Conservation (phyloP, 1,140 invertebrate species). For the Sarcophaga bullata region DNA sequence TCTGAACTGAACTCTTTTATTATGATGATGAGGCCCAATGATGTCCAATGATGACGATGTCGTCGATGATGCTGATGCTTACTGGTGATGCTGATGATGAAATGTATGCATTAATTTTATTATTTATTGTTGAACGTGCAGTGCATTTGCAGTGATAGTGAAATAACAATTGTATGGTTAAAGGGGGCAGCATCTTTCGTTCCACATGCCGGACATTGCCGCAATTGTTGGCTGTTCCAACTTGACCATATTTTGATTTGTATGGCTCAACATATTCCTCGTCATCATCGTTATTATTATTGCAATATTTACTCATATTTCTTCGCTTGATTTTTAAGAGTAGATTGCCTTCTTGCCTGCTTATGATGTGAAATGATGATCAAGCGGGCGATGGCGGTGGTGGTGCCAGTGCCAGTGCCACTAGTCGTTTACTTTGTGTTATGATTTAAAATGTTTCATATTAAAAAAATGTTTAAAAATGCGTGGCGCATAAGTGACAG, state of each 20-base stretch:
- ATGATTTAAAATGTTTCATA: constrained; percentile 40
- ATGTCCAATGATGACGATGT: neutral
- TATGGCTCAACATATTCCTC: neutral
- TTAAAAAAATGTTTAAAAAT: constrained; percentile 36
- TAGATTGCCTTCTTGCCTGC: too few species aligned
- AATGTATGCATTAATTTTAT: constrained; percentile 45
- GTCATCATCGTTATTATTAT: neutral
- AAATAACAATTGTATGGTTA: neutral
- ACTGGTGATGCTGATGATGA: too few species aligned
- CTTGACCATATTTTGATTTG: too few species aligned
- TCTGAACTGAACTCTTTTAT: neutral
- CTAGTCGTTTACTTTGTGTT: neutral
- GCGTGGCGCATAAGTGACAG: constrained; percentile 38
- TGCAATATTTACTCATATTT: constrained; percentile 4
- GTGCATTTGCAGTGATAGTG: constrained; percentile 32
- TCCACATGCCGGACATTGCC: constrained; percentile 32
- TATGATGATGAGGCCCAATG: neutral
- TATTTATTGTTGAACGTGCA: constrained; percentile 47
- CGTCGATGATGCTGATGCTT: neutral
- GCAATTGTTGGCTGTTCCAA: neutral
- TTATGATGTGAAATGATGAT: too few species aligned
- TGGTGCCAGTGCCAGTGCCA: neutral
- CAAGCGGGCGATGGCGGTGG: neutral
- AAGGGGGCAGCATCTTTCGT: constrained; percentile 27
- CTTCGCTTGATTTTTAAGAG: neutral